Evolutionary conservation across 2,888 invertebrate genomes (phyloP).

Genomic region (Silvanus unidentatus): DNA sequence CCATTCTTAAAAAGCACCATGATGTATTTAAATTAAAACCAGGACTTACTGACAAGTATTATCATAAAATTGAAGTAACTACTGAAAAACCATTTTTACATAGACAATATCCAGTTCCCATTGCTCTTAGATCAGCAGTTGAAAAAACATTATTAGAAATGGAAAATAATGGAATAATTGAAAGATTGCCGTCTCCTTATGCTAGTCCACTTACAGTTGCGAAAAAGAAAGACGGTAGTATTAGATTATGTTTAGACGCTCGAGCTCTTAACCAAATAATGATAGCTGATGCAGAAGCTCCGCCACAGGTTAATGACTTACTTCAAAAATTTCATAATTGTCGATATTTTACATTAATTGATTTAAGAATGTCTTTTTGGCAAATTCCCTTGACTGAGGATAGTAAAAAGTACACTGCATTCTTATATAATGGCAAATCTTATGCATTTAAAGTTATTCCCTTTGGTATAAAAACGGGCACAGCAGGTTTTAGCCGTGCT

Average conservation of each 20-base stretch:
- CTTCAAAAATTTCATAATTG: no score
- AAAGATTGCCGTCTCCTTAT: not conserved
- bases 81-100: not conserved
- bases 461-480: no score
- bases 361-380: no score
- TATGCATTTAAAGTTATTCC: no score
- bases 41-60: not conserved
- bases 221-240: constrained; percentile 4
- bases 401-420: no score
- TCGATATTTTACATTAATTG: no score
- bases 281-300: not conserved
- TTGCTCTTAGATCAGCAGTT: not conserved
- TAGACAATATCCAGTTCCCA: not conserved
- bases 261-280: not conserved
- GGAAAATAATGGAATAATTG: not conserved
- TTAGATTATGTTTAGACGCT: constrained; percentile 1
- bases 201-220: constrained; percentile 6
- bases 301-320: not conserved
- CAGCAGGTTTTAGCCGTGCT: no score
- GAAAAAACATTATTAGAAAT: not conserved
- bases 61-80: not conserved
- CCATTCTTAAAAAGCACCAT: not conserved
- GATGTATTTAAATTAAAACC: not conserved
- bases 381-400: no score
- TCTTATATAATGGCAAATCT: no score